A percentile compares a stretch with the other conserved stretches of the same genome.
Evolutionary conservation across 2,113 vertebrate genomes (phyloP).

Genomic region (Oriolus oriolus): DNA sequence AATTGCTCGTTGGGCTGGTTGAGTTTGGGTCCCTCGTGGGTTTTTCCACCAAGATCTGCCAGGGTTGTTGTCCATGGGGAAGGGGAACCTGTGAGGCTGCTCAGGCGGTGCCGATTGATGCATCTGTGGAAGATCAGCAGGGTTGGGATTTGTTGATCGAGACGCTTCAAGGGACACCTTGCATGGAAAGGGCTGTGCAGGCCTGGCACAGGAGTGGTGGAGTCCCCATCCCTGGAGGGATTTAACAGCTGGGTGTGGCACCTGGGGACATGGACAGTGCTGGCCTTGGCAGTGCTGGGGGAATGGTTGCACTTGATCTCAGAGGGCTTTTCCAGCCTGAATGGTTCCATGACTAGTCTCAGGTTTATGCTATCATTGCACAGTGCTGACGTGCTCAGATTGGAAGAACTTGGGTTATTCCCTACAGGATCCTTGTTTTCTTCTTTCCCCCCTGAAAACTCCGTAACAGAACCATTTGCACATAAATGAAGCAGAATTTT

Average conservation of each 20-base stretch:
- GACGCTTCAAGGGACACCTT: fast-evolving
- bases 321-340: background rate
- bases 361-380: background rate
- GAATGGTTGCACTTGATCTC: background rate
- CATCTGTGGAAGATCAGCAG: background rate
- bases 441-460: background rate
- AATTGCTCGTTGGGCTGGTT: background rate
- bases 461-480: background rate
- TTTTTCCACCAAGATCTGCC: background rate
- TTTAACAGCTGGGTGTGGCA: background rate
- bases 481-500: background rate
- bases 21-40: background rate
- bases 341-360: background rate
- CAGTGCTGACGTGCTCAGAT: background rate
- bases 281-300: background rate
- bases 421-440: background rate
- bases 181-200: background rate
- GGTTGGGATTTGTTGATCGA: background rate
- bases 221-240: background rate
- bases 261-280: background rate
- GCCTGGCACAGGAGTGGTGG: no score
- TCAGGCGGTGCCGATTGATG: fast-evolving
- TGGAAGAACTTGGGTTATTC: background rate
- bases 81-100: background rate
- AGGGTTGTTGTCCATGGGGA: background rate